These are phyloP conservation scores for Stegastes partitus DNA, from an alignment of 2,113 vertebrate species.

Conservation along the genomic window DNA sequence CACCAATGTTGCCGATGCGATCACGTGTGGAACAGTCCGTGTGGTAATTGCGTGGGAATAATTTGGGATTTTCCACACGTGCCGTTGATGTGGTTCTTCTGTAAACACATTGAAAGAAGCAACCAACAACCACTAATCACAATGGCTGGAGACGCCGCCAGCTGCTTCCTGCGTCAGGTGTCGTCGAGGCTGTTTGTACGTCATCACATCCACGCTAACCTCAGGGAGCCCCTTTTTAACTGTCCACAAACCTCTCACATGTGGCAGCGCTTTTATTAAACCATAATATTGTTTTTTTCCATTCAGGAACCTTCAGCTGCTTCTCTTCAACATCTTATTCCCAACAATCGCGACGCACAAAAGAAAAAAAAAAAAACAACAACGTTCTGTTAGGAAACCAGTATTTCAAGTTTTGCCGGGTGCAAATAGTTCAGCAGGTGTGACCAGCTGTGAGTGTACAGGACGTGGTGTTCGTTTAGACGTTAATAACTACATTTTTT, in stretches of 20 bases:
- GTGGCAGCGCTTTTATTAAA: background rate
- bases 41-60: conserved; percentile 6
- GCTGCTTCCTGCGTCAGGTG: conserved; percentile 50
- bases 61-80: conserved; percentile 39
- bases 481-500: background rate
- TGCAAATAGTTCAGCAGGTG: conserved; percentile 28
- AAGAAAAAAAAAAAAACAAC: too few species aligned
- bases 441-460: background rate
- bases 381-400: background rate
- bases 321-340: background rate
- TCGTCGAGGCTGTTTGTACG: background rate
- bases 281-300: background rate
- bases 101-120: conserved; percentile 2
- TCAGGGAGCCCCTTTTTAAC: background rate
- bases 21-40: background rate
- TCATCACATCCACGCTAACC: conserved; percentile 12
- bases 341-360: background rate
- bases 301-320: background rate
- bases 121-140: conserved; percentile 15
- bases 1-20: background rate
- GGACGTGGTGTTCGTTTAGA: background rate
- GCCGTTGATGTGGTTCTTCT: conserved; percentile 45
- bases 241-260: background rate
- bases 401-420: conserved; percentile 1
- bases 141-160: background rate